Base-by-base conservation (phyloP, 2,113 vertebrate genomes). In the Cololabis saira region DNA sequence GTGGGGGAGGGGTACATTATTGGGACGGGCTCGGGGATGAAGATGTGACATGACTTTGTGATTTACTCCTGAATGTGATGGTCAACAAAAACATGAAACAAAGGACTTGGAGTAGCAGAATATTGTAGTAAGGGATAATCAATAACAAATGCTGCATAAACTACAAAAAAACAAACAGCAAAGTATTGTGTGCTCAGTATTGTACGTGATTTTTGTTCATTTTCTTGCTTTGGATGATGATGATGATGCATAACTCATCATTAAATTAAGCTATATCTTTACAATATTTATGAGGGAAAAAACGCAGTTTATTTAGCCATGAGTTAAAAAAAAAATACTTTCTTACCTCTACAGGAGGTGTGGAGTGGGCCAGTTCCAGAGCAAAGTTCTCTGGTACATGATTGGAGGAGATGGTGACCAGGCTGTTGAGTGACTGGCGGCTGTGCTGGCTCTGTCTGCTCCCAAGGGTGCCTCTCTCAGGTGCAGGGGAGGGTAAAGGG, bases 331-430 rank as follows among this genome's bases (percentile, higher is more conserved):
- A 18, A 48, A 59, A 1, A n/a, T 1, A 6, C 7, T 17, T 5
- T 79, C 94, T 95, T 94, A 99, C 98, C 97, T 99, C 98, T 3
- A 99, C 98, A 33, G 96, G 96, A 0, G 96, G 97, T 0, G 98
- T 97, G 47, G 96, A 93, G 0, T 98, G 96, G 53, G 96, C 95
- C 74, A 99, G 94, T 30, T 99, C 98, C 79, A 99, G 76, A 0
- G 97, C 92, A 72, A 98, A 99, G 69, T 94, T 98, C 82, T 98
- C 98, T 0, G 95, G 92, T 77, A 98, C 94, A 0, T 98, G 96
- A 91, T 97, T 99, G 12, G 98, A 99, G 49, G 97, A 99, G 80
- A 98, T 98, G 61, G 97, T 99, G 81, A 98, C 96, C 79, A 99
- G 90, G 87, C 98, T 99, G 92, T 98, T 99, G 63, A 99, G 94